phyloP scores from a whole-genome alignment of 1,140 invertebrate genomes.

The Nebria ingens region DNA sequence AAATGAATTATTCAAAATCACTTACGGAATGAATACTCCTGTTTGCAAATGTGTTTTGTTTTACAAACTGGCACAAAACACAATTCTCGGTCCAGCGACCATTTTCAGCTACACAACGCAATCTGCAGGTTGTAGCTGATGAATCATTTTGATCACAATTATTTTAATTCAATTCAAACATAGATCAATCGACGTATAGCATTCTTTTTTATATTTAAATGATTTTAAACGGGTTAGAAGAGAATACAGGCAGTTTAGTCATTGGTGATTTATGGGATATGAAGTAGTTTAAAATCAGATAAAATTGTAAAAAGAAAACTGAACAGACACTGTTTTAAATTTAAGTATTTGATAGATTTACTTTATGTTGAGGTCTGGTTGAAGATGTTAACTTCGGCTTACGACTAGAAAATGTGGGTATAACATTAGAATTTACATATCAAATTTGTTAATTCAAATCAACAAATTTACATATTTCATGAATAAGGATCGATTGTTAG shows the following conservation, averaged over 20 bases:
- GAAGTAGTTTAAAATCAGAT: too few relatives aligned
- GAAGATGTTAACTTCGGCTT: slow-evolving; percentile 1
- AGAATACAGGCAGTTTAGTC: too few relatives aligned
- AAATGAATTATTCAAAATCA: slow-evolving; percentile 1
- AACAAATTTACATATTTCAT: neutral
- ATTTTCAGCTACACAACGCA: too few relatives aligned
- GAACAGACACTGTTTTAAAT: too few relatives aligned
- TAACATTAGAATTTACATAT: neutral
- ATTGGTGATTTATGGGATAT: too few relatives aligned
- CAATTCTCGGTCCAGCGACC: too few relatives aligned
- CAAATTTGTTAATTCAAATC: neutral
- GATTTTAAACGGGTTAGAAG: too few relatives aligned
- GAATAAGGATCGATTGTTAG: slow-evolving; percentile 11
- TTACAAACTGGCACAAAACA: neutral
- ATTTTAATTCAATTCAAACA: neutral
- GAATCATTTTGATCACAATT: neutral
- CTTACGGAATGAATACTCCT: slow-evolving; percentile 2
- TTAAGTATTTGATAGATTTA: too few relatives aligned
- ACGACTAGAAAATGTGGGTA: neutral
- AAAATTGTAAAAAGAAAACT: too few relatives aligned
- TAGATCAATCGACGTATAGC: neutral
- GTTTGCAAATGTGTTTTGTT: neutral
- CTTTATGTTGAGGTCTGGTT: neutral
- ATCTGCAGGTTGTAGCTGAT: too few relatives aligned
- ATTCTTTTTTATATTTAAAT: neutral